Base-by-base conservation (phyloP, 2,113 vertebrate species). In the Amazona vittata region DNA sequence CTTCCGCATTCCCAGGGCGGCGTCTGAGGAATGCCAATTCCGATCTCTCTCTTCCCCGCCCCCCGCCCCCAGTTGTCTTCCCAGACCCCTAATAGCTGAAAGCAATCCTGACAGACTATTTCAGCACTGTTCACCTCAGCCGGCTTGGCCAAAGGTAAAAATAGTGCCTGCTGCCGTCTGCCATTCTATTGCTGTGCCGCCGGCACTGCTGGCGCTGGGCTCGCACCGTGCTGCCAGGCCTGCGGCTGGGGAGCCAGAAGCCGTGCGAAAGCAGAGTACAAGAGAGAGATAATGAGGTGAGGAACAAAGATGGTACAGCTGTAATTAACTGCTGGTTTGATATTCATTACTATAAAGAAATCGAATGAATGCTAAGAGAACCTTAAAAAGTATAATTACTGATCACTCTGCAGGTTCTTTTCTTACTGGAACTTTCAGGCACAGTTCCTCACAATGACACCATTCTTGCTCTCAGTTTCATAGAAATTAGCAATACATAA, bases 141-240 rank as follows among this genome's bases (percentile, higher is more conserved):
- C 96, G 97, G 97, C 95, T 70, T 22, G 90, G 94, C 89, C 94
- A 15, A 21, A 65, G 86, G 98, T 98, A 98, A 97, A 98, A 98
- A 98, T 98, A 98, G 97, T 10, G 91, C 88, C 82, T 81, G 94
- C 95, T 97, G 95, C 98, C 98, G 98, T 98, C 98, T 98, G 98
- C 97, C 94, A 96, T 93, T 68, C 96, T 89, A 93, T 94, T 98
- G 86, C 96, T 60, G 94, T 59, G 96, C 97, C 74, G 60, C 55
- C 83, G 52, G 96, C 89, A 59, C 94, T 65, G 91, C 95, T 94
- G 96, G 97, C 78, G 43, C 57, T 41, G 77, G 86, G 94, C 97
- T 92, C 46, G 65, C 96, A 82, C 95, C 89, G 74, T 57, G 82
- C 75, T 65, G 97, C 96, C 97, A 96, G 96, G 95, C 89, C 95